phyloP scores from a whole-genome alignment of 2,113 vertebrate species.

The Thunnus thynnus region DNA sequence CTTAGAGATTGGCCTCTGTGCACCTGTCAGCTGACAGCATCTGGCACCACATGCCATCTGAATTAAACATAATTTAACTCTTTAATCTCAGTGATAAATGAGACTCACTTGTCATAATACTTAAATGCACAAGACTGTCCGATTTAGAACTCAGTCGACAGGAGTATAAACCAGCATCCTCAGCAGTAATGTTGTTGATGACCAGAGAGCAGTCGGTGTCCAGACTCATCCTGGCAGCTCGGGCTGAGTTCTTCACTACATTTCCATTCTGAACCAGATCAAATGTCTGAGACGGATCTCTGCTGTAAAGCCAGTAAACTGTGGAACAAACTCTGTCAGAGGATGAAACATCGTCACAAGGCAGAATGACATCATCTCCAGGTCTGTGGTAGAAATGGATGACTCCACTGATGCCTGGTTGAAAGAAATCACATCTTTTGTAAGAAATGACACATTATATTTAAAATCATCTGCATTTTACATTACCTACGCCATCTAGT shows the following conservation, averaged over 20 bases:
- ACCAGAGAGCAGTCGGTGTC: slow-evolving; percentile 28
- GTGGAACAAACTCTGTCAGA: background rate
- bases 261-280: rapidly evolving
- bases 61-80: no score
- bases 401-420: no score
- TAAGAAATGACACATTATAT: background rate
- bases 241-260: rapidly evolving
- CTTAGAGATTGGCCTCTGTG: no score
- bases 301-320: background rate
- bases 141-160: rapidly evolving
- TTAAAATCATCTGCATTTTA: no score
- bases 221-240: slow-evolving; percentile 15
- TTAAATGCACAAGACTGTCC: background rate
- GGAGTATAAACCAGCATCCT: slow-evolving; percentile 18
- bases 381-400: no score
- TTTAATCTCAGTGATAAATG: background rate
- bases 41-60: no score
- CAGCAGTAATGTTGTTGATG: slow-evolving; percentile 29
- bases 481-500: no score
- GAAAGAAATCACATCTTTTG: background rate
- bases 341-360: background rate
- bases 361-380: no score
- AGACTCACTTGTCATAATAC: slow-evolving; percentile 28
- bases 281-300: rapidly evolving
- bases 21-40: no score